A percentile compares a stretch with the other conserved stretches of the same genome.
Conservation (phyloP, 2,797 vertebrate species). For the Nannoperca australis region DNA sequence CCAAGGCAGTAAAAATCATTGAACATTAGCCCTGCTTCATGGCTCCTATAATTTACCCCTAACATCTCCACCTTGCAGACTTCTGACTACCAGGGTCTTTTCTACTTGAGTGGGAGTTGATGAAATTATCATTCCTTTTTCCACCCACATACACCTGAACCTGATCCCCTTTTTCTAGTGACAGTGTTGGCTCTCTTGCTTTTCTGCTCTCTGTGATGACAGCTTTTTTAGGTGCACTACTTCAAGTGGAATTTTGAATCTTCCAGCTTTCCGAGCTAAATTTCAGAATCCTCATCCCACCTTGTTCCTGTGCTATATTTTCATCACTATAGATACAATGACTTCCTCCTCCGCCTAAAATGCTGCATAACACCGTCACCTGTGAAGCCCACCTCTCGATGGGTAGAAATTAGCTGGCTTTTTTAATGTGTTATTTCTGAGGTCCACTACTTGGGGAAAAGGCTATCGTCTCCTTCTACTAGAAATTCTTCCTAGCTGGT, state of each 20-base stretch:
- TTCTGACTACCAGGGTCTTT: slow-evolving; percentile 47
- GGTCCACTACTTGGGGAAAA: slow-evolving; percentile 27
- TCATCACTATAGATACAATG: neutral
- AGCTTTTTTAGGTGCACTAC: slow-evolving; percentile 27
- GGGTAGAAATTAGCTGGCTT: neutral
- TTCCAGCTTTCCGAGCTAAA: slow-evolving; percentile 15
- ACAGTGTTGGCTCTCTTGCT: slow-evolving; percentile 54
- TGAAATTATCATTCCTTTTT: slow-evolving; percentile 55
- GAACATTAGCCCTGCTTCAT: neutral
- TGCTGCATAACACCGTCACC: neutral
- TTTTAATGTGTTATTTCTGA: slow-evolving; percentile 24
- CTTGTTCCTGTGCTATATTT: slow-evolving; percentile 29
- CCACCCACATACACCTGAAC: slow-evolving; percentile 53
- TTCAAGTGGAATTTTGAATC: slow-evolving; percentile 27
- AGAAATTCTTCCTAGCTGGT: slow-evolving; percentile 40
- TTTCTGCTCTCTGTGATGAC: slow-evolving; percentile 23
- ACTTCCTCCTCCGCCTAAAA: neutral
- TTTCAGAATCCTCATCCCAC: slow-evolving; percentile 8
- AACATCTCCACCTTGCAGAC: slow-evolving; percentile 35
- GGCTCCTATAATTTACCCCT: slow-evolving; percentile 27
- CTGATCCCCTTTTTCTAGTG: slow-evolving; percentile 44
- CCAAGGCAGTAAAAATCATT: neutral
- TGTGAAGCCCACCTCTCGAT: neutral
- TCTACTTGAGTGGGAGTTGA: slow-evolving; percentile 56
- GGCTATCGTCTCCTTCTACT: slow-evolving; percentile 37